Evolutionary conservation across 1,140 invertebrate species (phyloP).

Genomic region (Drosophila eugracilis): DNA sequence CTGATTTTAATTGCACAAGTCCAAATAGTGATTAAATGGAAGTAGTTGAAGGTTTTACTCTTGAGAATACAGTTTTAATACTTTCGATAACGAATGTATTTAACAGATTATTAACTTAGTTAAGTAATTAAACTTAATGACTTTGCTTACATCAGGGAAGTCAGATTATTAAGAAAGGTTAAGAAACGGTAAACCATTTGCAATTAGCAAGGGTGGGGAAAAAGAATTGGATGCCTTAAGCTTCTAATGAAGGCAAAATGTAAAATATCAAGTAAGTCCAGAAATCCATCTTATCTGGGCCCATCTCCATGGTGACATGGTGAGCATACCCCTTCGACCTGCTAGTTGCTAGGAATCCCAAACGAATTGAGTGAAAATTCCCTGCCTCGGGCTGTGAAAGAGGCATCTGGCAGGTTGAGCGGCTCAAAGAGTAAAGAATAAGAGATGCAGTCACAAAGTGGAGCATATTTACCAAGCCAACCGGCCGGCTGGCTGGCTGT

Average conservation of each 20-base stretch:
- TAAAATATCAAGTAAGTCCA: not conserved
- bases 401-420: slow-evolving; percentile 27
- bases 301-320: slow-evolving; percentile 37
- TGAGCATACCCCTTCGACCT: slow-evolving; percentile 10
- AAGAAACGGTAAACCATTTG: not conserved
- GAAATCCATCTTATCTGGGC: not conserved
- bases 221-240: not conserved
- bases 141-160: not conserved
- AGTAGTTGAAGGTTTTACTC: no score
- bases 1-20: not conserved
- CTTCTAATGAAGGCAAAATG: not conserved
- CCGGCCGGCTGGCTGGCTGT: slow-evolving; percentile 2
- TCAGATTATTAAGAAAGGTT: not conserved
- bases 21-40: no score
- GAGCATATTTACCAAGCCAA: slow-evolving; percentile 39
- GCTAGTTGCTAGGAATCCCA: slow-evolving; percentile 12
- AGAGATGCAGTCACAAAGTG: slow-evolving; percentile 38
- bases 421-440: slow-evolving; percentile 18
- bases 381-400: slow-evolving; percentile 22
- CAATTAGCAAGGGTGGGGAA: not conserved
- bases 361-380: slow-evolving; percentile 27
- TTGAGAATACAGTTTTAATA: no score
- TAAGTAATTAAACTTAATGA: not conserved
- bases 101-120: not conserved
- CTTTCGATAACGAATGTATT: not conserved